Percentiles rank a stretch among this genome's conserved stretches.
These are phyloP conservation scores for Cerceris ruficornis DNA, from an alignment of 2,888 invertebrate species.

Conservation along the genomic window DNA sequence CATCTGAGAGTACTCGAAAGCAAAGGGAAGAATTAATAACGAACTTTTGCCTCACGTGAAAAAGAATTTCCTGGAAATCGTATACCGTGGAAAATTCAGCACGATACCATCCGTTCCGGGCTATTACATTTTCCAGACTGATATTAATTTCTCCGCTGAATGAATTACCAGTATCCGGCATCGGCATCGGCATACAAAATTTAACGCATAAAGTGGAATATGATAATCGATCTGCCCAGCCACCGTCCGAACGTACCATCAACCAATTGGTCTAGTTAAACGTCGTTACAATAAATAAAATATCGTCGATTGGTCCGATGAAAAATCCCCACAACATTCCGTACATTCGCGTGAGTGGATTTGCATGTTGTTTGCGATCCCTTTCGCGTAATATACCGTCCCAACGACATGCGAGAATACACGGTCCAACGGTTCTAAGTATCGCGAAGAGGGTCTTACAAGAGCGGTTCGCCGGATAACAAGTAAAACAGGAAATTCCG, in stretches of 20 bases:
- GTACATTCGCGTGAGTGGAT: constrained; percentile 21
- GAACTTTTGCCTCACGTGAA: too few relatives aligned
- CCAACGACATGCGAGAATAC: constrained; percentile 32
- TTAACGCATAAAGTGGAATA: background rate
- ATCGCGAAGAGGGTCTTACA: constrained; percentile 22
- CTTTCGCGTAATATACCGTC: constrained; percentile 34
- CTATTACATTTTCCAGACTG: too few relatives aligned
- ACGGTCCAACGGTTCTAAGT: constrained; percentile 40
- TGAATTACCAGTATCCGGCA: background rate
- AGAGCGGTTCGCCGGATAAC: constrained; percentile 2
- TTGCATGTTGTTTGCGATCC: constrained; percentile 24
- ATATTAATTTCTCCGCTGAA: too few relatives aligned
- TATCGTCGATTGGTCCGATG: background rate
- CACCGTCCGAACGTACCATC: too few relatives aligned
- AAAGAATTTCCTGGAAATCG: too few relatives aligned
- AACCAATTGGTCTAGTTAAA: too few relatives aligned
- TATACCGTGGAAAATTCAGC: too few relatives aligned
- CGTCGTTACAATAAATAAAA: background rate
- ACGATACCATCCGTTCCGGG: too few relatives aligned
- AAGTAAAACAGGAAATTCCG: constrained; percentile 11
- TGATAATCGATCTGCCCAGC: background rate
- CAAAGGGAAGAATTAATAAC: too few relatives aligned
- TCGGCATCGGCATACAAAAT: background rate
- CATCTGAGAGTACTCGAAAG: too few relatives aligned
- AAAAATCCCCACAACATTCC: background rate